Evolutionary conservation across 2,797 vertebrate species (phyloP), one percentile per base, ranked within the genome.

Genomic region (Somateria mollissima): DNA sequence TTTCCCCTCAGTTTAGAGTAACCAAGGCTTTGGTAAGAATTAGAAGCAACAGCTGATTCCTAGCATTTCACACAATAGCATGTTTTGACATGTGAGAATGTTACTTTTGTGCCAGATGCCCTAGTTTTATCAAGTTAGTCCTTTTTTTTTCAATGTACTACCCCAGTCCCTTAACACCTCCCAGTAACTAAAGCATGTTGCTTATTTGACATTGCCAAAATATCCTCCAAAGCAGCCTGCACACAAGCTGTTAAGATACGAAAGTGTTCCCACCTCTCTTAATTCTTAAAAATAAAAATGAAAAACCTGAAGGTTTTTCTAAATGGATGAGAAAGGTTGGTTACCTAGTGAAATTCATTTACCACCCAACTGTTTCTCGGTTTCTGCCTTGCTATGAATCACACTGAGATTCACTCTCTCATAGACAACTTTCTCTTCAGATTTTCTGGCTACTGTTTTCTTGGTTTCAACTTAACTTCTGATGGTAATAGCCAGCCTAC

Each of bases 141-240:
- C 61, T 75, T 94, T 96, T 51, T 49, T 51, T 75, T 94, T 82
- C 71, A 71, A 49, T 45, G 25, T 60, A 94, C 71, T 94, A 91
- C 60, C 57, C 87, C 43, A 87, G 84, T 87, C 61, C 69, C 87
- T 94, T 85, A 94, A 90, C 95, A 95, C 91, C 90, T 95, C 62
- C 83, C 79, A 66, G 83, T 41, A 94, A 84, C 67, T 92, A 71
- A 91, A 94, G 87, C 74, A 87, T 90, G 85, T 54, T 86, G 83
- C 67, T 91, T 84, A 67, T 45, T 81, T 95, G 87, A 92, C 87
- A 92, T 83, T 95, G 96, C 96, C 95, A 97, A 96, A 96, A 96
- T 95, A 95, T 86, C 89, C 85, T 37, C 83, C 86, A 82, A 92
- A 95, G 82, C 96, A 96, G 92, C 95, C 94, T 0, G 76, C 94